These are phyloP conservation scores for Fistularia tabacaria DNA, from an alignment of 2,797 vertebrate genomes.

Conservation along the genomic window DNA sequence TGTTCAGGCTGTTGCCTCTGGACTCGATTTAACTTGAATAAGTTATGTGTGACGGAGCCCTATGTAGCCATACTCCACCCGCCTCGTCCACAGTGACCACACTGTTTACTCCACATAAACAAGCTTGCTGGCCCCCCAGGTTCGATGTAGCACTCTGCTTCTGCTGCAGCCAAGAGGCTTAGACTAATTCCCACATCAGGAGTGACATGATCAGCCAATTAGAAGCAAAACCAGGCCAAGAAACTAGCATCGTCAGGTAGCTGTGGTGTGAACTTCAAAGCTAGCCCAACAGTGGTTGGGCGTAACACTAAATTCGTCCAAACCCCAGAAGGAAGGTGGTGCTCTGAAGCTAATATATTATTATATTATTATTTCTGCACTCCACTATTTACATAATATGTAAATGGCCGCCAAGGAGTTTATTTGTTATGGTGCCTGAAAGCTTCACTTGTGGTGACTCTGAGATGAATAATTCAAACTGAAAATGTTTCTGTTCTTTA, in stretches of 20 bases:
- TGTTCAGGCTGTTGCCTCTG: slow-evolving; percentile 40
- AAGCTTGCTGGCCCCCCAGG: slow-evolving; percentile 58
- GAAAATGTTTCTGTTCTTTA: slow-evolving; percentile 64
- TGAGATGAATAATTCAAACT: slow-evolving; percentile 64
- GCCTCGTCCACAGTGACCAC: slow-evolving; percentile 68
- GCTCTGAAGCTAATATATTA: slow-evolving; percentile 50
- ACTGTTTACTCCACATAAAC: slow-evolving; percentile 76
- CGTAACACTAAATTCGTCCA: slow-evolving; percentile 62
- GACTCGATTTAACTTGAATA: slow-evolving; percentile 46
- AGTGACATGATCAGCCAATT: slow-evolving; percentile 70
- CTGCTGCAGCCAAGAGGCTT: slow-evolving; percentile 32
- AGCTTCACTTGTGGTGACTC: slow-evolving; percentile 69
- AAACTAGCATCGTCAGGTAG: slow-evolving; percentile 64
- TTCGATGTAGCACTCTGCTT: slow-evolving; percentile 49
- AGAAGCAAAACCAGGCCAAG: slow-evolving; percentile 58
- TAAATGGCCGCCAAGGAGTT: slow-evolving; percentile 61
- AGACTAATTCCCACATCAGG: slow-evolving; percentile 63
- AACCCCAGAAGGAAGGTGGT: slow-evolving; percentile 61
- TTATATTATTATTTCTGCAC: slow-evolving; percentile 61
- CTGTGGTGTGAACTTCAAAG: slow-evolving; percentile 51
- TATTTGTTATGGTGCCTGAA: slow-evolving; percentile 71
- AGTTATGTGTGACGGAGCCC: slow-evolving; percentile 54
- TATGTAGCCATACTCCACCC: slow-evolving; percentile 44
- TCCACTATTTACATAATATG: slow-evolving; percentile 70
- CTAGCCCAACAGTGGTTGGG: slow-evolving; percentile 37